phyloP scores from a whole-genome alignment of 1,140 invertebrate species.

The Cyclina sinensis region DNA sequence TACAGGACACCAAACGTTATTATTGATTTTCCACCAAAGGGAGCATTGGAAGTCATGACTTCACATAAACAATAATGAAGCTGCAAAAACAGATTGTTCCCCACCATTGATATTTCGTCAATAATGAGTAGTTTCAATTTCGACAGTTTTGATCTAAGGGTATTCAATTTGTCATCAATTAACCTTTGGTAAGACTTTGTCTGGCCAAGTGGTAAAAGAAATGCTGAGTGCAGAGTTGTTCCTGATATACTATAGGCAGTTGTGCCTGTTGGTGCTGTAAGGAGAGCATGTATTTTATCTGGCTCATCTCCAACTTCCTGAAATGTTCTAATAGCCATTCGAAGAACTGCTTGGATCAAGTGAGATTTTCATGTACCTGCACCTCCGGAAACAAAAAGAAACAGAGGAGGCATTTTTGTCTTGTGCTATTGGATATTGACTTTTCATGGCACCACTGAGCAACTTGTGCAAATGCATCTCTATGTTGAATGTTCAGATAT shows the following conservation, averaged over 20 bases:
- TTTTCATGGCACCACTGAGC: slow-evolving; percentile 22
- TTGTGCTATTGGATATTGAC: neutral
- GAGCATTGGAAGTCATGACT: too few species aligned
- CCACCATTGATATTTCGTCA: slow-evolving; percentile 44
- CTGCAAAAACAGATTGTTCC: slow-evolving; percentile 14
- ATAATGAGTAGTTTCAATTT: slow-evolving; percentile 10
- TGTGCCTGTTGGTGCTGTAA: slow-evolving; percentile 33
- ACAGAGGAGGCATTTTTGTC: neutral
- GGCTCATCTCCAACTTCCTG: neutral
- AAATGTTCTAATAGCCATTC: slow-evolving; percentile 45
- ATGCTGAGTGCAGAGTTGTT: slow-evolving; percentile 8
- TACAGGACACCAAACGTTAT: slow-evolving; percentile 24
- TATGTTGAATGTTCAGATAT: neutral
- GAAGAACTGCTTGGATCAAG: slow-evolving; percentile 25
- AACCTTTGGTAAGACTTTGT: neutral
- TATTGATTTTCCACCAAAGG: slow-evolving; percentile 11
- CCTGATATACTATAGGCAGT: slow-evolving; percentile 34
- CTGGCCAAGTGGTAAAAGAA: slow-evolving; percentile 41
- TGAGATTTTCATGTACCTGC: slow-evolving; percentile 39
- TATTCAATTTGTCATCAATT: slow-evolving; percentile 31
- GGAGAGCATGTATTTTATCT: slow-evolving; percentile 6
- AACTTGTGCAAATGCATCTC: slow-evolving; percentile 11
- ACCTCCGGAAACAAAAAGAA: slow-evolving; percentile 38
- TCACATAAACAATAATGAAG: slow-evolving; percentile 12
- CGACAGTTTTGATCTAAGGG: neutral